Conservation (phyloP, 1,140 invertebrate genomes). For the Drosophila sulfurigaster region DNA sequence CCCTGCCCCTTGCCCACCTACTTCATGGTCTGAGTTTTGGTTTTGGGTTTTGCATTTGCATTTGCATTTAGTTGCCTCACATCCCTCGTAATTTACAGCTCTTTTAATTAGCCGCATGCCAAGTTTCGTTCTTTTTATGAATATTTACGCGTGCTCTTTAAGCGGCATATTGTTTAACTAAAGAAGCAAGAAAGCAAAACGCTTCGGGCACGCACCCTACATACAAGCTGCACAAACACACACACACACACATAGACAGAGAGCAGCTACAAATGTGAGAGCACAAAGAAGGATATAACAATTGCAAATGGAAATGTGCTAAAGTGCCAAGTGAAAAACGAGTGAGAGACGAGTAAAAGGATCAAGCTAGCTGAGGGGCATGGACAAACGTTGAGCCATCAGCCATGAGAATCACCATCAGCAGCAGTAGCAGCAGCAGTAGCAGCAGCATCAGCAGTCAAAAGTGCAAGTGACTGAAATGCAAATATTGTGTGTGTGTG, state of each 20-base stretch:
- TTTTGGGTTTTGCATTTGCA: slow-evolving; percentile 57
- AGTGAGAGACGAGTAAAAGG: slow-evolving; percentile 25
- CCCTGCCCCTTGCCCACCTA: slow-evolving; percentile 1
- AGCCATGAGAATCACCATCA: slow-evolving; percentile 9
- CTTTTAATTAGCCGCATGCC: slow-evolving; percentile 80
- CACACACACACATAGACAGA: slow-evolving; percentile 13
- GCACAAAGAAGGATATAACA: slow-evolving; percentile 78
- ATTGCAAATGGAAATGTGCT: slow-evolving; percentile 82
- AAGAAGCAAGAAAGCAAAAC: slow-evolving; percentile 54
- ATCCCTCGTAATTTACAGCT: slow-evolving; percentile 75
- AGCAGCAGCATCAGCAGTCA: slow-evolving; percentile 50
- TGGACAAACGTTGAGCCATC: slow-evolving; percentile 27
- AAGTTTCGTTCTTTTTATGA: slow-evolving; percentile 68
- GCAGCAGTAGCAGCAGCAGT: slow-evolving; percentile 49
- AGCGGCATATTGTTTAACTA: slow-evolving; percentile 71
- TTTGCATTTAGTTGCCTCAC: slow-evolving; percentile 65
- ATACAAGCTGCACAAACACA: neutral
- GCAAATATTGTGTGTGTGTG: slow-evolving; percentile 58
- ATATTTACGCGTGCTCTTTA: slow-evolving; percentile 79
- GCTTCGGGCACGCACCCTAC: slow-evolving; percentile 58
- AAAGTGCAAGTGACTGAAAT: slow-evolving; percentile 83
- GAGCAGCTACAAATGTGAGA: slow-evolving; percentile 42
- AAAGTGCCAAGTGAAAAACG: slow-evolving; percentile 64
- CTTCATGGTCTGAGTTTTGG: slow-evolving; percentile 6
- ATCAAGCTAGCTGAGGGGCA: slow-evolving; percentile 36